Evolutionary conservation across 1,140 invertebrate genomes (phyloP), one percentile per base, ranked within the genome.

Genomic region (Polypedilum pembai): DNA sequence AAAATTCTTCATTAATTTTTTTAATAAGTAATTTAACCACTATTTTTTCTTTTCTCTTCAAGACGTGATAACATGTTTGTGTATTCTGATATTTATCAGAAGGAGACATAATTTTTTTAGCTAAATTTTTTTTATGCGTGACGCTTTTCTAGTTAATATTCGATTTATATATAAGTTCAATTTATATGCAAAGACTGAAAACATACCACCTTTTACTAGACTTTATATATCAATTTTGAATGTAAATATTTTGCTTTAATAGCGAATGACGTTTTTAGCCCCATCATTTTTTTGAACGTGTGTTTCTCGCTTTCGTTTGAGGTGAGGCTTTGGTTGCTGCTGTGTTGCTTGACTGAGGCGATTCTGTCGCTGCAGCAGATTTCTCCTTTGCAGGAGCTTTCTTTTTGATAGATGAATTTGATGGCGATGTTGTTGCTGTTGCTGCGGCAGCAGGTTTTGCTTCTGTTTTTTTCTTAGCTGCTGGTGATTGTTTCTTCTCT

Each of bases 231-330:
- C 5, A 33, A 33, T 33, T 33, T 33, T 33, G 24, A 33, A 33
- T 33, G 24, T 33, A 33, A 33, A 3, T 33, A 5, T 33, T 33
- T 33, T 33, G 5, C 24, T 33, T 33, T 33, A 33, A 3, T 5
- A 33, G 5, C 24, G 5, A 33, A 5, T 33, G 1, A 33, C 24
- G 5, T 33, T 33, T 56, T 56, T 56, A 56, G 12, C 45, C 65
- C 18, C 65, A 69, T 69, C 65, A 69, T 69, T 69, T 69, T 18
- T 69, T 69, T 18, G 65, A 69, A 18, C 65, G 65, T 21, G 65
- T 69, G 8, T 18, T 69, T 18, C 65, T n/a, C 0, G 65, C 17
- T 69, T 18, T 18, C 20, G 65, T 20, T 20, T 33, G 24, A 33
- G 45, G 10, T 56, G 45, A 56, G 10, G 45, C 10, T 56, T 12